These are phyloP conservation scores for Potamarius usumacintae DNA, from an alignment of 2,113 vertebrate genomes.

Conservation along the genomic window DNA sequence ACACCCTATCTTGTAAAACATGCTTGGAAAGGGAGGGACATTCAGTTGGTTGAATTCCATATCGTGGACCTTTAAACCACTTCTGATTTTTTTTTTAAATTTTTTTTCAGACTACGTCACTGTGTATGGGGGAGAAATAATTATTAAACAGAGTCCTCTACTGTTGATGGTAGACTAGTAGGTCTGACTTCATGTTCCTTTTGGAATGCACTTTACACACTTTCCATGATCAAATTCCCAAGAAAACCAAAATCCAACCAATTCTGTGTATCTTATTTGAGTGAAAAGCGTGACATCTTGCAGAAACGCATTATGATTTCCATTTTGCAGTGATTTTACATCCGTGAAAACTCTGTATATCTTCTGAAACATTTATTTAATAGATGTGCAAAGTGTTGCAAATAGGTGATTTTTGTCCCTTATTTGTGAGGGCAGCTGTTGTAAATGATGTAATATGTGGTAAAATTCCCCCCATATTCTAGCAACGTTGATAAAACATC, in stretches of 20 bases:
- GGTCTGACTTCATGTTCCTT: neutral
- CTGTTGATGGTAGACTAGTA: neutral
- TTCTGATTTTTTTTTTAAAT: neutral
- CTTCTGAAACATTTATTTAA: neutral
- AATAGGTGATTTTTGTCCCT: neutral
- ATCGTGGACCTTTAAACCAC: neutral
- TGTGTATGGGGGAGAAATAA: neutral
- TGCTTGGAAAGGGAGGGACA: too few species aligned
- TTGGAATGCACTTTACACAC: neutral
- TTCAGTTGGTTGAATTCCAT: too few species aligned
- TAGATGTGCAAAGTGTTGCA: neutral
- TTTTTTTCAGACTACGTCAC: too few species aligned
- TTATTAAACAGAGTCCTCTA: neutral
- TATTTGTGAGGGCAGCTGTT: neutral
- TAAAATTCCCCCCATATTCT: neutral
- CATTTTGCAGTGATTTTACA: neutral
- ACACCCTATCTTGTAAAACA: too few species aligned
- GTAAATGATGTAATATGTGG: neutral
- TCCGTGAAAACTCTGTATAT: neutral
- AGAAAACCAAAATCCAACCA: neutral
- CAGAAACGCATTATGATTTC: neutral
- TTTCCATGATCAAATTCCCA: neutral
- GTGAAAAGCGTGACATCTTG: neutral
- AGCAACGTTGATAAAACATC: neutral
- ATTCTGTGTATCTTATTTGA: neutral